Conservation (phyloP, 2,113 vertebrate species). For the Silurus meridionalis region DNA sequence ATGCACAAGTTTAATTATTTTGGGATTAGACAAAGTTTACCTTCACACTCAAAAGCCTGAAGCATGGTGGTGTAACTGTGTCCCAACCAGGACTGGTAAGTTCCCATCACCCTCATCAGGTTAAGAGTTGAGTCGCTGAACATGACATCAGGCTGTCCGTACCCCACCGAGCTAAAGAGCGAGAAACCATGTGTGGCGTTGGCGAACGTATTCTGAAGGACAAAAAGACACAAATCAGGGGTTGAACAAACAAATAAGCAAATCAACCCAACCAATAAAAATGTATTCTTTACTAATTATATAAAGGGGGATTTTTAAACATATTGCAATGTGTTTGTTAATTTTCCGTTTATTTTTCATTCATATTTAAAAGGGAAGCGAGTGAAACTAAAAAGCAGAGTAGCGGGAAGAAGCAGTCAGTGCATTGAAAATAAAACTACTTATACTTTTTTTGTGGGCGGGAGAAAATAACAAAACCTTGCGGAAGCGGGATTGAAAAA, state of each 20-base stretch:
- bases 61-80: constrained; percentile 71
- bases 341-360: too few relatives aligned
- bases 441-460: too few relatives aligned
- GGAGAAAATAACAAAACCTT: too few relatives aligned
- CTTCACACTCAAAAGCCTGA: constrained; percentile 79
- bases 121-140: constrained; percentile 75
- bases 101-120: constrained; percentile 74
- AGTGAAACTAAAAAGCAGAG: too few relatives aligned
- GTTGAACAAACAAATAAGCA: neutral
- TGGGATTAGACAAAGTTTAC: constrained; percentile 55
- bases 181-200: constrained; percentile 71
- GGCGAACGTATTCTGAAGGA: constrained; percentile 69
- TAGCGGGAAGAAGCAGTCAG: too few relatives aligned
- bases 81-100: constrained; percentile 77
- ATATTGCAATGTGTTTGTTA: too few relatives aligned
- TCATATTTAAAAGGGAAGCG: too few relatives aligned
- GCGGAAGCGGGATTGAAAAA: too few relatives aligned
- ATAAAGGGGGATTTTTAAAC: too few relatives aligned
- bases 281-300: too few relatives aligned
- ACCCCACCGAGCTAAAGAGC: constrained; percentile 73
- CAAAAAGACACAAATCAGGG: neutral
- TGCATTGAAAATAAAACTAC: too few relatives aligned
- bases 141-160: constrained; percentile 70
- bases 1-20: neutral
- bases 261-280: neutral